These are phyloP conservation scores for Drosophila seguyi DNA, from an alignment of 1,140 invertebrate genomes.

Conservation along the genomic window DNA sequence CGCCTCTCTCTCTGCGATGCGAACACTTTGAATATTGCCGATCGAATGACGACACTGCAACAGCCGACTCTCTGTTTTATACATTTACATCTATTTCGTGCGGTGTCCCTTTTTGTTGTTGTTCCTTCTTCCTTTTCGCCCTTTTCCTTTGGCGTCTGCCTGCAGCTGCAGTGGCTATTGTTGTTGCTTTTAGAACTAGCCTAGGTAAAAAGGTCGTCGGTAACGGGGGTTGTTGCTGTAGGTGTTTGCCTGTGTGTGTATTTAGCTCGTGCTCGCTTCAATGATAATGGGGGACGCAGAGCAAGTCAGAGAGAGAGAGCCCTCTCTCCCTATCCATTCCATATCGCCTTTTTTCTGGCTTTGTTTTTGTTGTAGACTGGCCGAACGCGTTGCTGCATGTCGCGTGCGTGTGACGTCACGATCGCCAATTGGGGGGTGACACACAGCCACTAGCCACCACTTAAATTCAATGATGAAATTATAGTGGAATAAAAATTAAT, in stretches of 20 bases:
- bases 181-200: constrained; percentile 9
- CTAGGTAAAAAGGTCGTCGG: constrained; percentile 16
- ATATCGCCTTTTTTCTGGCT: constrained; percentile 24
- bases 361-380: constrained; percentile 24
- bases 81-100: constrained; percentile 12
- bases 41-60: constrained; percentile 43
- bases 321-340: constrained; percentile 40
- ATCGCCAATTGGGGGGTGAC: constrained; percentile 41
- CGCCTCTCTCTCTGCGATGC: not conserved
- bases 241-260: not conserved
- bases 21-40: constrained; percentile 29
- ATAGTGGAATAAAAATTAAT: not conserved
- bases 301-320: constrained; percentile 12
- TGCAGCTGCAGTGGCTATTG: constrained; percentile 26
- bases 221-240: constrained; percentile 33
- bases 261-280: constrained; percentile 28
- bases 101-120: constrained; percentile 3
- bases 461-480: constrained; percentile 29
- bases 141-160: constrained; percentile 14
- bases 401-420: constrained; percentile 59
- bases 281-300: constrained; percentile 10
- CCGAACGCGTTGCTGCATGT: constrained; percentile 69
- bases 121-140: constrained; percentile 2
- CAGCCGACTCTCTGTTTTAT: constrained; percentile 32
- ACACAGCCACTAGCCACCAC: not conserved